phyloP scores from a whole-genome alignment of 2,113 vertebrate species.

The Phasianus colchicus region DNA sequence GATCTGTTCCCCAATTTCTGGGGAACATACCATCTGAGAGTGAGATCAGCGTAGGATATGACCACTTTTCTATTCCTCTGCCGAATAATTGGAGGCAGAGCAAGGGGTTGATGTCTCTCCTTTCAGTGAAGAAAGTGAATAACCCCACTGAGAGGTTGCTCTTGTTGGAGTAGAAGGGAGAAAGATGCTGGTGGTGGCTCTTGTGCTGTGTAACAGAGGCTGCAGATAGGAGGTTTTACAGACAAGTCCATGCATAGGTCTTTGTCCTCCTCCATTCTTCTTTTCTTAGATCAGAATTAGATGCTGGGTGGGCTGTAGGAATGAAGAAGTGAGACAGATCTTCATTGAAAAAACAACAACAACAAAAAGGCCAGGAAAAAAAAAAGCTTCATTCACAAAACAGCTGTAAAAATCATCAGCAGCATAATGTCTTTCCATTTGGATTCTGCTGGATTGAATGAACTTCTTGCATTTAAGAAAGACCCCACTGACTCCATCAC shows the following conservation, averaged over 20 bases:
- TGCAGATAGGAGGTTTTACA: not conserved
- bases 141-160: not conserved
- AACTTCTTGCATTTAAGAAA: not conserved
- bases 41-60: not conserved
- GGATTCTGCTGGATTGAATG: not conserved
- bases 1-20: not conserved
- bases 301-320: not conserved
- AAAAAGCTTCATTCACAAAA: not conserved
- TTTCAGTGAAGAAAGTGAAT: not conserved
- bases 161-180: not conserved
- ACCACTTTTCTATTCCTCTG: not conserved
- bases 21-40: not conserved
- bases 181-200: not conserved
- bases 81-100: not conserved
- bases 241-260: not conserved
- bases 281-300: not conserved
- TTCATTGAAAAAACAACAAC: not conserved
- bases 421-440: not conserved
- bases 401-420: not conserved
- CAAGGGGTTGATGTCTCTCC: not conserved
- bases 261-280: not conserved
- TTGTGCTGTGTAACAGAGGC: not conserved
- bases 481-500: not conserved
- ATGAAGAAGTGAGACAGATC: not conserved
- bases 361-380: not conserved